phyloP scores from a whole-genome alignment of 2,888 invertebrate genomes.

The Schizotus pectinicornis region DNA sequence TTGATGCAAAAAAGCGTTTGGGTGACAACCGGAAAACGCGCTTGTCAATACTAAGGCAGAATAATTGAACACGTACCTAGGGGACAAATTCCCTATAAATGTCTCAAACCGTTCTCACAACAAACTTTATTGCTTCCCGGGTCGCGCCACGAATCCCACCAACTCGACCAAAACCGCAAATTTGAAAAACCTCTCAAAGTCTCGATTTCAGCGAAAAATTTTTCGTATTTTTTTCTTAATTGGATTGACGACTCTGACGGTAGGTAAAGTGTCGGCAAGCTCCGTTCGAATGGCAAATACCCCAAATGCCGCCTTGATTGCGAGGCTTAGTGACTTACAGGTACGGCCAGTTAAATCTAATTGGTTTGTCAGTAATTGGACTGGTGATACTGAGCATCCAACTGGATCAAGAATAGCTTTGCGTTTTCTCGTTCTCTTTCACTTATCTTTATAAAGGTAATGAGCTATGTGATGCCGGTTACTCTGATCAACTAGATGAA shows the following conservation, averaged over 20 bases:
- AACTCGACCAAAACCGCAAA: slow-evolving; percentile 2
- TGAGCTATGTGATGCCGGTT: slow-evolving; percentile 40
- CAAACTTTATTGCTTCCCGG: slow-evolving; percentile 6
- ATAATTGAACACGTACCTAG: slow-evolving; percentile 30
- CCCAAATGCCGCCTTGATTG: slow-evolving; percentile 35
- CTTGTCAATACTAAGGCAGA: slow-evolving; percentile 29
- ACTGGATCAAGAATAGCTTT: slow-evolving; percentile 43
- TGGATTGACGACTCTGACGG: background rate
- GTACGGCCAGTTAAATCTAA: slow-evolving; percentile 42
- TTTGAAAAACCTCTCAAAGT: slow-evolving; percentile 6
- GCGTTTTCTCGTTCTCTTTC: slow-evolving; percentile 37
- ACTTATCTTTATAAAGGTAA: slow-evolving; percentile 42
- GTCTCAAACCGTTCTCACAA: slow-evolving; percentile 9
- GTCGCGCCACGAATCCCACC: background rate
- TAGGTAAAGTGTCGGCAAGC: slow-evolving; percentile 31
- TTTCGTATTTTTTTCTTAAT: background rate
- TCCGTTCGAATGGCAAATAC: slow-evolving; percentile 27
- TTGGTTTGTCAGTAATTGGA: slow-evolving; percentile 45
- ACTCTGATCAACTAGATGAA: slow-evolving; percentile 33
- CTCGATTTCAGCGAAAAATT: slow-evolving; percentile 13
- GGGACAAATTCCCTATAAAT: slow-evolving; percentile 25
- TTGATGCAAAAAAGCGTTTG: slow-evolving; percentile 29
- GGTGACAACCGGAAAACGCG: slow-evolving; percentile 29
- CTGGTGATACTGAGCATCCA: slow-evolving; percentile 39
- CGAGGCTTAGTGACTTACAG: slow-evolving; percentile 40